Percentiles rank a stretch among this genome's conserved stretches.
Evolutionary conservation across 2,888 invertebrate species (phyloP).

Genomic region (Nomada goodeniana): DNA sequence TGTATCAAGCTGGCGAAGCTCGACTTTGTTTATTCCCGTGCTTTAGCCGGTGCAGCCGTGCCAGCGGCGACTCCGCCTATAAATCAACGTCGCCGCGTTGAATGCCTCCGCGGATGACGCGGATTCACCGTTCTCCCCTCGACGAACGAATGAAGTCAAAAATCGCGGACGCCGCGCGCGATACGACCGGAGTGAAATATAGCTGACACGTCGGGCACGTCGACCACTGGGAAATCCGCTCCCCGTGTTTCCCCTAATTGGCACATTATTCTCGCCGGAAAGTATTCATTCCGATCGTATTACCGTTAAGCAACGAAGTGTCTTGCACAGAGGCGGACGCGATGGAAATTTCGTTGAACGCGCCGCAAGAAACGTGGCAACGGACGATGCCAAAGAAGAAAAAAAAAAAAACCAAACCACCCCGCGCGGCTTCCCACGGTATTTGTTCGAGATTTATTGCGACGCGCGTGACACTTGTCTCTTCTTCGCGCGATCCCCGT

Average conservation of each 20-base stretch:
- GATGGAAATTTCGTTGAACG: too few relatives aligned
- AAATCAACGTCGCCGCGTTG: conserved; percentile 57
- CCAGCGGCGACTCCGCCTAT: conserved; percentile 39
- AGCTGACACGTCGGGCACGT: neutral
- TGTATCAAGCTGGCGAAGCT: conserved; percentile 64
- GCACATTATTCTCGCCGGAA: neutral
- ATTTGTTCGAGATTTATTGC: conserved; percentile 57
- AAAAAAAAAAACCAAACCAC: too few relatives aligned
- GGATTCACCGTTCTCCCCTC: conserved; percentile 8
- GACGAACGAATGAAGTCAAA: conserved; percentile 21
- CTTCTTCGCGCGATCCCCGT: conserved; percentile 54
- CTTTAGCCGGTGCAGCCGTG: conserved; percentile 16
- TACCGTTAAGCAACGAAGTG: neutral
- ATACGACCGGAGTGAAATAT: conserved; percentile 10
- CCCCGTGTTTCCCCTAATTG: neutral
- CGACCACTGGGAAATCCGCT: neutral
- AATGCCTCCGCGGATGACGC: conserved; percentile 49
- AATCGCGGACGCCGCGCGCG: conserved; percentile 6
- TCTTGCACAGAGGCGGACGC: neutral
- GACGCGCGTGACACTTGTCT: conserved; percentile 17
- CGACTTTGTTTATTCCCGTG: conserved; percentile 63
- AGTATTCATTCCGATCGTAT: neutral
- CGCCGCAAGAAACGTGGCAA: too few relatives aligned
- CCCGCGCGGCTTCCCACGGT: conserved; percentile 33
- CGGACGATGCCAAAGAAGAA: too few relatives aligned